Percentiles rank a stretch among this genome's conserved stretches.
Conservation (phyloP, 2,888 invertebrate species). For the Caenorhabditis uteleia region DNA sequence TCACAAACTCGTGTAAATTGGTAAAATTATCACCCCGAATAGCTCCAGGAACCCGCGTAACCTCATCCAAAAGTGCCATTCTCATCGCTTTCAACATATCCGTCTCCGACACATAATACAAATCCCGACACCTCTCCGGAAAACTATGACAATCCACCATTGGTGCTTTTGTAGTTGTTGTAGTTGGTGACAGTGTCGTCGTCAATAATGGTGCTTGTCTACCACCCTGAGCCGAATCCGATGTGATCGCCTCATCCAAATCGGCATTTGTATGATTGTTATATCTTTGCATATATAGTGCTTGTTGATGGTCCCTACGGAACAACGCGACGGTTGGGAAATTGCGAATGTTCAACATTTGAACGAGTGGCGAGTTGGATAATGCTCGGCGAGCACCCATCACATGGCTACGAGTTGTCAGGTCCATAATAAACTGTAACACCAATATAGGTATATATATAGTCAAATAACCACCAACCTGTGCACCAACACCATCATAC, state of each 20-base stretch:
- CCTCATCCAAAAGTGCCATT: conserved; percentile 65
- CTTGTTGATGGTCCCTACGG: conserved; percentile 66
- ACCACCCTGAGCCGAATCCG: conserved; percentile 29
- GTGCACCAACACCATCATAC: conserved; percentile 61
- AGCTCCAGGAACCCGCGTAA: conserved; percentile 46
- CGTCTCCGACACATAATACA: conserved; percentile 68
- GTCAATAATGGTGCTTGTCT: conserved; percentile 31
- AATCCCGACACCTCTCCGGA: conserved; percentile 62
- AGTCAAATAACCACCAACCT: conserved; percentile 21
- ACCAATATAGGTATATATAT: background rate
- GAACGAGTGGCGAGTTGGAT: conserved; percentile 61
- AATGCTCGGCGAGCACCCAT: conserved; percentile 62
- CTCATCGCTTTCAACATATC: conserved; percentile 68
- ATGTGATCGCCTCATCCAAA: conserved; percentile 43
- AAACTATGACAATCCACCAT: conserved; percentile 59
- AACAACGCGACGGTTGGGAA: conserved; percentile 67
- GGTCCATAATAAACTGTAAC: conserved; percentile 61
- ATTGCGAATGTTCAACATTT: conserved; percentile 55
- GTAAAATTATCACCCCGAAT: conserved; percentile 65
- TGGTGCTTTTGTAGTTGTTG: conserved; percentile 51
- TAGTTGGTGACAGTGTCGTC: conserved; percentile 47
- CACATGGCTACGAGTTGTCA: conserved; percentile 50
- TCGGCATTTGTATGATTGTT: conserved; percentile 47
- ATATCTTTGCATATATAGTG: conserved; percentile 63
- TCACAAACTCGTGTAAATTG: conserved; percentile 62